phyloP scores from a whole-genome alignment of 2,797 vertebrate genomes.

The Labeo calbasu region DNA sequence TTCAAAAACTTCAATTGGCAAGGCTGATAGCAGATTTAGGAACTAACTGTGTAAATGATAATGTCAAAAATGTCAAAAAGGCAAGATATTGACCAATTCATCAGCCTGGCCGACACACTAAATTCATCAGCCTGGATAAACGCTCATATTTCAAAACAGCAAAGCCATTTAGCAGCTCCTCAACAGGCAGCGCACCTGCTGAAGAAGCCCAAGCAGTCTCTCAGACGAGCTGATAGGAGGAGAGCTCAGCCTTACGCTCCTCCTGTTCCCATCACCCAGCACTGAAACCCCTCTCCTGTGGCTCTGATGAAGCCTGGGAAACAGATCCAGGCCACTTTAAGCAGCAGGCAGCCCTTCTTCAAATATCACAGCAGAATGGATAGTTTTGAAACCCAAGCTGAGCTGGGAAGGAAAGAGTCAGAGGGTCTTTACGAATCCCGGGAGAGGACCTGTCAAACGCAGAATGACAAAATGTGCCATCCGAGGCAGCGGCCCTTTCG shows the following conservation, averaged over 20 bases:
- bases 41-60: neutral
- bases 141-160: neutral
- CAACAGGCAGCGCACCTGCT: conserved; percentile 57
- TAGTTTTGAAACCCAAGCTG: conserved; percentile 44
- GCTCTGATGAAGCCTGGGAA: neutral
- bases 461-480: conserved; percentile 43
- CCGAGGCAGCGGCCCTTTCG: conserved; percentile 8
- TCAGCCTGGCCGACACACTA: neutral
- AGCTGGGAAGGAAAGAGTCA: conserved; percentile 1
- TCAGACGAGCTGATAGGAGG: neutral
- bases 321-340: conserved; percentile 29
- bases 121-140: neutral
- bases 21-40: neutral
- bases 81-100: neutral
- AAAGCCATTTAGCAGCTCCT: conserved; percentile 64
- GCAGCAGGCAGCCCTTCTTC: conserved; percentile 7
- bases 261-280: neutral
- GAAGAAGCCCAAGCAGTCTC: conserved; percentile 25
- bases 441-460: conserved; percentile 24
- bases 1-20: neutral
- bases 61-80: neutral
- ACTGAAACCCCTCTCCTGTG: conserved; percentile 10
- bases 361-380: conserved; percentile 25
- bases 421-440: conserved; percentile 31
- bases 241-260: conserved; percentile 22